phyloP scores from a whole-genome alignment of 2,888 invertebrate genomes.

The Catocala fraxini region DNA sequence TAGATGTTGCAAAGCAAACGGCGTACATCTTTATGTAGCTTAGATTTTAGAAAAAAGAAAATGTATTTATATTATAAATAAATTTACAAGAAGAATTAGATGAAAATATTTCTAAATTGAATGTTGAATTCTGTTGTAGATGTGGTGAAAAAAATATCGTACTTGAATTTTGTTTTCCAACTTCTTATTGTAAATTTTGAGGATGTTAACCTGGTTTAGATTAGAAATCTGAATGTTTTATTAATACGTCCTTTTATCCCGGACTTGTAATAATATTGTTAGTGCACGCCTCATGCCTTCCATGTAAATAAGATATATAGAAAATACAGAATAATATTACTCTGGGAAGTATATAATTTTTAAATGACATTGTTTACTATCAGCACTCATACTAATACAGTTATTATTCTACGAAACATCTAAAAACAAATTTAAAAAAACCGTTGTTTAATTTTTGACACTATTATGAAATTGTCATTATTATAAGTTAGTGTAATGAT shows the following conservation, averaged over 20 bases:
- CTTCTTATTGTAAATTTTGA: slow-evolving; percentile 40
- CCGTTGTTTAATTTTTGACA: slow-evolving; percentile 19
- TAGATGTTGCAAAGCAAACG: slow-evolving; percentile 82
- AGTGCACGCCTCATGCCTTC: slow-evolving; percentile 80
- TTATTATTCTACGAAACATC: slow-evolving; percentile 41
- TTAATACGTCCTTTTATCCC: slow-evolving; percentile 51
- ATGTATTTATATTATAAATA: slow-evolving; percentile 59
- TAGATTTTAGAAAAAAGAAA: slow-evolving; percentile 67
- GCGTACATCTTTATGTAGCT: slow-evolving; percentile 78
- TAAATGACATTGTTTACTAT: slow-evolving; percentile 36
- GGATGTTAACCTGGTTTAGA: slow-evolving; percentile 49
- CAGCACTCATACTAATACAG: slow-evolving; percentile 41
- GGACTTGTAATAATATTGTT: slow-evolving; percentile 56
- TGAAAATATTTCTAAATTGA: slow-evolving; percentile 52
- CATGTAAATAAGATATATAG: slow-evolving; percentile 77
- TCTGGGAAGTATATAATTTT: slow-evolving; percentile 43
- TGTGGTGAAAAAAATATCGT: slow-evolving; percentile 19
- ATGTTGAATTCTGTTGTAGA: slow-evolving; percentile 58
- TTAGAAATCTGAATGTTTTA: slow-evolving; percentile 52
- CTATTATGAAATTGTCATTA: slow-evolving; percentile 33
- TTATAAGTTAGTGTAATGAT: slow-evolving; percentile 41
- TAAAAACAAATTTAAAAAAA: slow-evolving; percentile 14
- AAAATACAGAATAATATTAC: slow-evolving; percentile 46
- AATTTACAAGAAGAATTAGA: slow-evolving; percentile 61
- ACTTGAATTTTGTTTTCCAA: slow-evolving; percentile 19